phyloP scores from a whole-genome alignment of 2,113 vertebrate species.

The Tragelaphus buxtoni region DNA sequence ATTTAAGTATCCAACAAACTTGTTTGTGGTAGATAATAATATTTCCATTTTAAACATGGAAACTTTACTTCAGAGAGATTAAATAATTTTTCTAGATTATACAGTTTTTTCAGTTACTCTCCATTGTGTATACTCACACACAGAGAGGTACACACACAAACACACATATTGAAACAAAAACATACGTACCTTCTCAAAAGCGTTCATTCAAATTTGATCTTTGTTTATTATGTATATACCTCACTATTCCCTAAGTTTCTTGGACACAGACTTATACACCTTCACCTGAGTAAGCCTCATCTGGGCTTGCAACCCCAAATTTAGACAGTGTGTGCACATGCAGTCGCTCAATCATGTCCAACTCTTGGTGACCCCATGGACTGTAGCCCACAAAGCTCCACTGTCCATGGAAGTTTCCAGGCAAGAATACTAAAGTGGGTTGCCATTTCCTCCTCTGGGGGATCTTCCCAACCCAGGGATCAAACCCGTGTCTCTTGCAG shows the following conservation, averaged over 20 bases:
- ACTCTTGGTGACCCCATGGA: neutral
- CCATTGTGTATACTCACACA: neutral
- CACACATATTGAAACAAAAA: neutral
- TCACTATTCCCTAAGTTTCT: neutral
- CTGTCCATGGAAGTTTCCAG: neutral
- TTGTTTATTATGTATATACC: neutral
- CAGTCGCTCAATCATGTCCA: fast-evolving
- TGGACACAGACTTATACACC: neutral
- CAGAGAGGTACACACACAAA: neutral
- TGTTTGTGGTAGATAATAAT: neutral
- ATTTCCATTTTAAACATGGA: neutral
- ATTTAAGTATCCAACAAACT: neutral
- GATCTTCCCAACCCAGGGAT: neutral
- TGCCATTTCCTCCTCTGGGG: neutral
- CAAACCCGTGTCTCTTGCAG: neutral
- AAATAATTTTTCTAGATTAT: neutral
- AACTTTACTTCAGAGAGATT: neutral
- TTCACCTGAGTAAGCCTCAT: neutral
- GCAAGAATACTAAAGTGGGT: neutral
- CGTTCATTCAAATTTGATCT: neutral
- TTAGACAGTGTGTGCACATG: neutral
- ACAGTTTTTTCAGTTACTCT: neutral
- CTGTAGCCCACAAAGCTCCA: neutral
- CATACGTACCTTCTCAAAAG: neutral
- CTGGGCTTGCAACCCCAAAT: neutral